phyloP scores from a whole-genome alignment of 2,888 invertebrate genomes.

The Spilosoma lubricipeda region DNA sequence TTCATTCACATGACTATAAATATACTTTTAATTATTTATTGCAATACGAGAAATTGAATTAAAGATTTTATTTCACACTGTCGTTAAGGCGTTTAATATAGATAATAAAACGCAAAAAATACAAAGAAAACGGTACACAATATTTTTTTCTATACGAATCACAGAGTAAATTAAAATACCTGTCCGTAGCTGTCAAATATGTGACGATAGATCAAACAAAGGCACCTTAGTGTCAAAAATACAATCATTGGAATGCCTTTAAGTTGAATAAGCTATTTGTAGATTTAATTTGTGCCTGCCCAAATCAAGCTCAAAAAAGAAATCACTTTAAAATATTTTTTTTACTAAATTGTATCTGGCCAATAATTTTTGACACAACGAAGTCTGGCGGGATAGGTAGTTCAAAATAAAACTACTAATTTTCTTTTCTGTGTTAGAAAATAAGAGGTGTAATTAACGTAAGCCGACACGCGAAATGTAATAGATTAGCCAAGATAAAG shows the following conservation, averaged over 20 bases:
- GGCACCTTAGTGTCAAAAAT: neutral
- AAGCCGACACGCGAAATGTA: conserved; percentile 55
- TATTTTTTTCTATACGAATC: neutral
- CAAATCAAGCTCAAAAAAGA: neutral
- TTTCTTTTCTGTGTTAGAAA: neutral
- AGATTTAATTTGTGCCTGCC: neutral
- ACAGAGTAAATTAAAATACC: neutral
- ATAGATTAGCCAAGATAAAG: conserved; percentile 44
- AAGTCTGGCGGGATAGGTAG: neutral
- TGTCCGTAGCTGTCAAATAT: neutral
- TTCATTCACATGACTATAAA: too few relatives aligned
- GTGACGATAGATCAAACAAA: neutral
- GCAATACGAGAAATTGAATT: too few relatives aligned
- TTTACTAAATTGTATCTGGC: too few relatives aligned
- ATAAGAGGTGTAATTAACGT: conserved; percentile 39
- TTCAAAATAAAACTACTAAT: neutral
- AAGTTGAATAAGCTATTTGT: neutral
- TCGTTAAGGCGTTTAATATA: too few relatives aligned
- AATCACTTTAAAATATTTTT: too few relatives aligned
- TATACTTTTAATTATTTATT: too few relatives aligned
- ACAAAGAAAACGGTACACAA: neutral
- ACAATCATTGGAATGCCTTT: neutral
- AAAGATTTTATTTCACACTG: too few relatives aligned
- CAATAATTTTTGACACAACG: neutral
- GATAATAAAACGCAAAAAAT: too few relatives aligned